A percentile compares a stretch with the other conserved stretches of the same genome.
Evolutionary conservation across 2,797 vertebrate genomes (phyloP).

Genomic region (Anas acuta): DNA sequence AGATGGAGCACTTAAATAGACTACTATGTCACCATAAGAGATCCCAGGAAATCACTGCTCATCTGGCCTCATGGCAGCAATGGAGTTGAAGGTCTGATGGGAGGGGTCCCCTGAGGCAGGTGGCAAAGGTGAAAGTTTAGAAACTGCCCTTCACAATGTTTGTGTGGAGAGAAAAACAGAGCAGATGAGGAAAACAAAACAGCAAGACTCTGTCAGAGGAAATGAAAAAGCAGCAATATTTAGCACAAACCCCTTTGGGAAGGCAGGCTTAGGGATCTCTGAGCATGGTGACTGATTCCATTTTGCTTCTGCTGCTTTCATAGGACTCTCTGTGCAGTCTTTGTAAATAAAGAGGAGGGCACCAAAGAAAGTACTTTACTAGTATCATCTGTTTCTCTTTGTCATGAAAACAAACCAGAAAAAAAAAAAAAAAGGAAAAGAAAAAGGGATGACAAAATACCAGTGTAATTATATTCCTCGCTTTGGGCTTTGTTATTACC

Average conservation of each 20-base stretch:
- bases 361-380: conserved; percentile 1
- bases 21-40: background rate
- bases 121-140: background rate
- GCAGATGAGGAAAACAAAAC: background rate
- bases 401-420: background rate
- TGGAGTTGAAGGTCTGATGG: background rate
- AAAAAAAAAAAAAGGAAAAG: background rate
- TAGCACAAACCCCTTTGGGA: background rate
- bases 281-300: background rate
- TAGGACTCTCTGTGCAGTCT: background rate
- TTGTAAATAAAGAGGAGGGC: background rate
- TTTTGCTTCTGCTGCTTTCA: conserved; percentile 9
- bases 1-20: background rate
- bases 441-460: background rate
- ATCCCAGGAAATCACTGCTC: background rate
- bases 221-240: background rate
- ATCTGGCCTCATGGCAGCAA: background rate
- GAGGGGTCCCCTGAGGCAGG: background rate
- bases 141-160: background rate
- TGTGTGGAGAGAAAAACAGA: background rate
- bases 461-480: background rate
- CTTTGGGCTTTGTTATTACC: background rate
- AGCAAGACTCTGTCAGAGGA: background rate
- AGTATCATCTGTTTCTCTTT: conserved; percentile 4
- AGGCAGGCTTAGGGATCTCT: background rate